Evolutionary conservation across 1,140 invertebrate genomes (phyloP).

Genomic region (Sweltsa coloradensis): DNA sequence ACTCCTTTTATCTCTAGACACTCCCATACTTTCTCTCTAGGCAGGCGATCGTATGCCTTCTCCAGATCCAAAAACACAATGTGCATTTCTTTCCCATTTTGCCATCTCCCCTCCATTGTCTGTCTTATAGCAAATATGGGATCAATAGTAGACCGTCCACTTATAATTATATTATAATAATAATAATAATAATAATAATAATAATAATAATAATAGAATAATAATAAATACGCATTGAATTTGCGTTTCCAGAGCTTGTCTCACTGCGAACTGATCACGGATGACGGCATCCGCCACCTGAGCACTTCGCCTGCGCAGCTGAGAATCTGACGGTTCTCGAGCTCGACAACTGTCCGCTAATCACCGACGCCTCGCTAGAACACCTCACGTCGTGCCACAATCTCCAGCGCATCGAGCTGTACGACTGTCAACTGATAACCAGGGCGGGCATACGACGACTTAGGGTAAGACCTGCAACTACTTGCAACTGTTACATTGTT

Average conservation of each 20-base stretch:
- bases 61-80: too few species aligned
- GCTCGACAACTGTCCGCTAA: conserved; percentile 96
- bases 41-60: too few species aligned
- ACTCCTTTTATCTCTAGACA: too few species aligned
- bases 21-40: too few species aligned
- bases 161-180: not conserved
- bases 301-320: conserved; percentile 83
- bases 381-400: conserved; percentile 90
- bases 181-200: not conserved
- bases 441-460: conserved; percentile 90
- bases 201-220: too few species aligned
- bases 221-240: conserved; percentile 4
- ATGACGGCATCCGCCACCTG: conserved; percentile 91
- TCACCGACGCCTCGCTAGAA: conserved; percentile 96
- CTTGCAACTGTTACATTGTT: too few species aligned
- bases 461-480: too few species aligned
- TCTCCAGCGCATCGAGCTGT: conserved; percentile 91
- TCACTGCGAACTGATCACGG: conserved; percentile 97
- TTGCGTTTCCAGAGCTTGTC: conserved; percentile 70
- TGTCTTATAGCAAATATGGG: too few species aligned
- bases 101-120: too few species aligned
- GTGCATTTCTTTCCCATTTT: too few species aligned
- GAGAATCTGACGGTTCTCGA: conserved; percentile 88
- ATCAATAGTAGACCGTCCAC: too few species aligned
- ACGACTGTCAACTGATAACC: conserved; percentile 98